These are phyloP conservation scores for Drosophila paramelanica DNA, from an alignment of 2,888 invertebrate species.

Conservation along the genomic window DNA sequence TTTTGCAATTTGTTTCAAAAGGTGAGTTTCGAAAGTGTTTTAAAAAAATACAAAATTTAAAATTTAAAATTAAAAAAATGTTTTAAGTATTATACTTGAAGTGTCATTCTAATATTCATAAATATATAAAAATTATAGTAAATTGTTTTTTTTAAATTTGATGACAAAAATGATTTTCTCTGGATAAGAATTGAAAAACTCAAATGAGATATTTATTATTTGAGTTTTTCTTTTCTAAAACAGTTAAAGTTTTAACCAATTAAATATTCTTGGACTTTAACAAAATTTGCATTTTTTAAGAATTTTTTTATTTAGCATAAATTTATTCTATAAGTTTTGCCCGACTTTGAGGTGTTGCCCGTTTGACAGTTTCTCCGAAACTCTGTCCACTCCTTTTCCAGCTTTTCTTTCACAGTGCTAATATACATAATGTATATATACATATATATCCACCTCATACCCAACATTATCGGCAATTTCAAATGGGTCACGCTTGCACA, in stretches of 20 bases:
- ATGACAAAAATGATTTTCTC: too few species aligned
- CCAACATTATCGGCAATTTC: constrained; percentile 66
- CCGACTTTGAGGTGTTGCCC: constrained; percentile 3
- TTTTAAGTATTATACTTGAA: too few species aligned
- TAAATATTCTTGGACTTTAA: too few species aligned
- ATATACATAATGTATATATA: neutral
- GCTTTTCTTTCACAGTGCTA: constrained; percentile 4
- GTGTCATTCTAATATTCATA: too few species aligned
- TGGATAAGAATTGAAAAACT: too few species aligned
- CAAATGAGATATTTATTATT: neutral
- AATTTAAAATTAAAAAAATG: too few species aligned
- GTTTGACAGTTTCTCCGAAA: neutral
- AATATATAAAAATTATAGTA: too few species aligned
- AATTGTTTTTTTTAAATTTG: too few species aligned
- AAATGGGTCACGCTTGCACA: constrained; percentile 63
- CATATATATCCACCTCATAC: neutral
- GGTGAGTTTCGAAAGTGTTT: constrained; percentile 3
- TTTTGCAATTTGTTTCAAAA: constrained; percentile 9
- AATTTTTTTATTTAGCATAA: neutral
- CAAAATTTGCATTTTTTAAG: neutral
- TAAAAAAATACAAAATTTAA: neutral
- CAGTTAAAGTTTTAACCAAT: neutral
- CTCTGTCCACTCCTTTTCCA: constrained; percentile 5
- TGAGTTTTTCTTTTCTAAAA: neutral
- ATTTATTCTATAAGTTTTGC: too few species aligned